Evolutionary conservation across 64 coral and sea anemone species (phyloP).

Genomic region (Montipora cactus): DNA sequence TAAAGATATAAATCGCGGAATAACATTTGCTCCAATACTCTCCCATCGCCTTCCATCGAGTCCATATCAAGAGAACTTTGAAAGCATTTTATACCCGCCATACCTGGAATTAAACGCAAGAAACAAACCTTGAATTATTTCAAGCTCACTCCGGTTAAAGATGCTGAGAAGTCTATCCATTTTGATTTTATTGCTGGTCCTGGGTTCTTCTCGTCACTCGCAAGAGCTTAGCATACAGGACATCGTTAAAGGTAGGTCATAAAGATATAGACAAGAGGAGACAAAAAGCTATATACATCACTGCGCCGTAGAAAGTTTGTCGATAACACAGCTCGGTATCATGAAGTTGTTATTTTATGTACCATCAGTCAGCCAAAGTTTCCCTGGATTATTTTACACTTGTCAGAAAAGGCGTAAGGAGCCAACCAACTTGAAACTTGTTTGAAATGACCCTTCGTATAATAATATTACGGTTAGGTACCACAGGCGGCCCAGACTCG

Average conservation of each 20-base stretch:
- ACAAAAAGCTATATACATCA: not conserved
- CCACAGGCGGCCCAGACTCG: too few relatives aligned
- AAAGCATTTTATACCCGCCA: not conserved
- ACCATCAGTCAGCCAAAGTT: not conserved
- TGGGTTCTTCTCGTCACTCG: not conserved
- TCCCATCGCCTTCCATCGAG: not conserved
- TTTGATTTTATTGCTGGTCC: not conserved
- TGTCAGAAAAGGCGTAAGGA: not conserved
- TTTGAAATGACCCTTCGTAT: not conserved
- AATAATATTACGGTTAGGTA: not conserved
- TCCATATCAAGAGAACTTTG: not conserved
- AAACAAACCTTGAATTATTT: not conserved
- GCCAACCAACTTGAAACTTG: too few relatives aligned
- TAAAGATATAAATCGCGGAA: not conserved
- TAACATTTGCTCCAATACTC: not conserved
- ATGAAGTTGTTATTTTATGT: not conserved
- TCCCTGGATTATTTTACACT: not conserved
- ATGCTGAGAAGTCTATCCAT: not conserved
- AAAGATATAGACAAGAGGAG: not conserved
- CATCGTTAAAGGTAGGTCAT: not conserved
- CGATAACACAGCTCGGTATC: not conserved
- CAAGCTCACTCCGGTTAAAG: not conserved
- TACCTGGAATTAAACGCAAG: not conserved
- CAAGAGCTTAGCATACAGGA: not conserved
- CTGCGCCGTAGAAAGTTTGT: not conserved